Evolutionary conservation across 2,113 vertebrate species (phyloP), one percentile per base, ranked within the genome.

Genomic region (Pseudopipra pipra): DNA sequence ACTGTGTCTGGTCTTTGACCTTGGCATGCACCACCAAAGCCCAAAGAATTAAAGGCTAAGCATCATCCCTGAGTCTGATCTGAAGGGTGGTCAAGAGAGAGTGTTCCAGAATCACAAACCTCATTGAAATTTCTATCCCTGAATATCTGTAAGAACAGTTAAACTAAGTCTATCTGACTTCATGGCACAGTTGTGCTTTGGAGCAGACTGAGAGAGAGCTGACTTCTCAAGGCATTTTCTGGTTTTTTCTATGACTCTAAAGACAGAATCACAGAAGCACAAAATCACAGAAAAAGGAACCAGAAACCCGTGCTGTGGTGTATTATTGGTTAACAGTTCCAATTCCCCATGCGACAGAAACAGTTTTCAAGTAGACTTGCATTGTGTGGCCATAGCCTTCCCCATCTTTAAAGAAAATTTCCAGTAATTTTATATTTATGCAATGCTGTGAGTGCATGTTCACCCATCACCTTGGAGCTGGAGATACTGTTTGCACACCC

Each of bases 311-410:
- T 62, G 11, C 14, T n/a, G 0, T 12, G 27, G 8, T 1, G 2
- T 27, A 14, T 44, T 19, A 47, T 23, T 41, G 13, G 18, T 44
- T 25, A 15, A 35, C 54, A 49, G 20, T 43, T 72, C 85, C 37
- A 30, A 24, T 24, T 71, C 65, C 74, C 31, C 21, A 14, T 14
- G 28, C 13, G 31, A 35, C 21, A 65, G 61, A 46, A 58, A 11
- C 17, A 1, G 3, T 5, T 79, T 68, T 65, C 33, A 35, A 52
- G 39, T 6, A 1, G 3, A 2, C 31, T n/a, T 65, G 23, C 0
- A 0, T 9, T 27, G 27, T 15, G 16, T 8, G 27, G 35, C 73
- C 21, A 3, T 7, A 80, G 56, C 63, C 15, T 70, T 61, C 31
- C 28, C 73, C 41, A 19, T 12, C 49, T 49, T 83, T 37, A 79